A percentile compares a stretch with the other conserved stretches of the same genome.
Evolutionary conservation across 2,888 invertebrate species (phyloP).

Genomic region (Drosophila robusta): DNA sequence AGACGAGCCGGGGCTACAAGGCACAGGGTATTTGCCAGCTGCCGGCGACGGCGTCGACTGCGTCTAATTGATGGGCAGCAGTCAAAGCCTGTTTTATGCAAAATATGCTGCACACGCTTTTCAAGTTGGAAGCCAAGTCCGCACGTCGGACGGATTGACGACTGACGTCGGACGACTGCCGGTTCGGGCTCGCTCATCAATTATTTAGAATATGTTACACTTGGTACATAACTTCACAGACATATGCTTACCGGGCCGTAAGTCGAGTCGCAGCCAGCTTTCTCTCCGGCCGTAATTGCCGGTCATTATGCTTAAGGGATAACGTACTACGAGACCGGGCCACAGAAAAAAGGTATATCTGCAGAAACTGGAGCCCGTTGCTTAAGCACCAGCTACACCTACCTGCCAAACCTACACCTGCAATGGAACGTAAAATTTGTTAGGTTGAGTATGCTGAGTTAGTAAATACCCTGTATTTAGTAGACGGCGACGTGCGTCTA

Average conservation of each 20-base stretch:
- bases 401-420: constrained; percentile 16
- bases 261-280: constrained; percentile 40
- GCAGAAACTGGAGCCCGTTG: constrained; percentile 26
- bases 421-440: not conserved
- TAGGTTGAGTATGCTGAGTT: not conserved
- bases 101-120: constrained; percentile 46
- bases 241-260: constrained; percentile 52
- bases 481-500: too few relatives aligned
- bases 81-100: constrained; percentile 67
- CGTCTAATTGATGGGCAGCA: constrained; percentile 70
- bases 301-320: constrained; percentile 73
- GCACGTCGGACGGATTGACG: not conserved
- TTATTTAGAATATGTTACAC: constrained; percentile 78
- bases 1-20: not conserved
- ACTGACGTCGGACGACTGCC: constrained; percentile 2
- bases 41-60: constrained; percentile 40
- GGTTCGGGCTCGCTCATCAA: constrained; percentile 62
- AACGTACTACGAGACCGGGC: constrained; percentile 31
- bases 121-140: constrained; percentile 30
- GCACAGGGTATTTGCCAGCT: constrained; percentile 50
- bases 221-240: constrained; percentile 69
- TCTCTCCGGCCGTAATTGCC: constrained; percentile 62
- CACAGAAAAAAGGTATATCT: constrained; percentile 12
- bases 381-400: not conserved
- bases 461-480: not conserved